Conservation (phyloP, 1,140 invertebrate species). For the Orussus abietinus region DNA sequence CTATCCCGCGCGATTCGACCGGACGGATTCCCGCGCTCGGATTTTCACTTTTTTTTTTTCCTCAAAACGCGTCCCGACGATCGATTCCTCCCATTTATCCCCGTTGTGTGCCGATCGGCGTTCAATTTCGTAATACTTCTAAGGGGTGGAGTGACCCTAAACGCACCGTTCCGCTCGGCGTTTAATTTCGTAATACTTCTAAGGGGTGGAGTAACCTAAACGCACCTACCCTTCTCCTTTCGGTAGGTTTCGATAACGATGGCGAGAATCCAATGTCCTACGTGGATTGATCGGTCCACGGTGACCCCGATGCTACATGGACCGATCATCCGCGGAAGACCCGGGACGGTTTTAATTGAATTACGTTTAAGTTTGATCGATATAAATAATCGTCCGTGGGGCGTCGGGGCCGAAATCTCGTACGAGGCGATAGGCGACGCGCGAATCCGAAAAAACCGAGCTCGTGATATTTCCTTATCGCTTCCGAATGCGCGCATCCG, state of each 20-base stretch:
- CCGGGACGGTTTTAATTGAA: background rate
- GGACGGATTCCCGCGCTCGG: too few relatives aligned
- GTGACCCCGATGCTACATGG: background rate
- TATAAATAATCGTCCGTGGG: background rate
- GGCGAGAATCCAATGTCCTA: background rate
- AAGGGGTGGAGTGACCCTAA: background rate
- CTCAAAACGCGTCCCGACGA: too few relatives aligned
- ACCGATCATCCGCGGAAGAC: background rate
- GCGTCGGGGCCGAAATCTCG: background rate
- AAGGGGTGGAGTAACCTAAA: background rate
- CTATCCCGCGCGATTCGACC: slow-evolving; percentile 7
- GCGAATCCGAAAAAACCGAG: too few relatives aligned
- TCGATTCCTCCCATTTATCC: too few relatives aligned
- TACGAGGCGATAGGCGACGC: too few relatives aligned
- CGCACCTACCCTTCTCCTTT: background rate
- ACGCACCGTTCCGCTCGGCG: background rate
- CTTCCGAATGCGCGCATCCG: too few relatives aligned
- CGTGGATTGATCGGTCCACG: background rate
- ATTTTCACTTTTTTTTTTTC: too few relatives aligned
- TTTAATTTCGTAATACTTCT: background rate
- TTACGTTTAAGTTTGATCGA: background rate
- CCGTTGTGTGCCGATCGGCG: background rate
- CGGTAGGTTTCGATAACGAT: too few relatives aligned
- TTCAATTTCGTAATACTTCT: background rate
- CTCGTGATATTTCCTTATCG: too few relatives aligned